Percentiles rank a stretch among this genome's conserved stretches.
phyloP scores from a whole-genome alignment of 2,797 vertebrate species.

The Danio choprae region DNA sequence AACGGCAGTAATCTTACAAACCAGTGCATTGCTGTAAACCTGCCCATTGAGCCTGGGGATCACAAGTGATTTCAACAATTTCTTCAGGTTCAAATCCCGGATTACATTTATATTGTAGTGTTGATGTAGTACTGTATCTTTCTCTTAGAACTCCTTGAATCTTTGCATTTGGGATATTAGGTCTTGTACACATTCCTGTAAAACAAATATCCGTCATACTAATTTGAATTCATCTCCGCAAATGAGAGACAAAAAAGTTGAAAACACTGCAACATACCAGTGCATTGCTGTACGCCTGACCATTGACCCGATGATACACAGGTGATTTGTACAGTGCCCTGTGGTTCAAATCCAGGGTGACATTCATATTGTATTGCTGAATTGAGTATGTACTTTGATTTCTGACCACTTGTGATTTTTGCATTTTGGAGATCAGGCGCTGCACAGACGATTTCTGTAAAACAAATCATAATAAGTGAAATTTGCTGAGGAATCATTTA shows the following conservation, averaged over 20 bases:
- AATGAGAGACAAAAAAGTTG: no score
- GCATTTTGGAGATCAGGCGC: conserved; percentile 11
- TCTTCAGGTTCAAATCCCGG: no score
- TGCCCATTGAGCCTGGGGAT: no score
- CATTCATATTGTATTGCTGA: neutral
- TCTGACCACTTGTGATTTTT: rapidly evolving
- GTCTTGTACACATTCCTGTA: neutral
- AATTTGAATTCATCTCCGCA: no score
- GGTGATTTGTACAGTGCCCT: neutral
- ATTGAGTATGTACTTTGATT: rapidly evolving
- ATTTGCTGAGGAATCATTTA: neutral
- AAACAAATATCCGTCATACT: neutral
- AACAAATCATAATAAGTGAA: neutral
- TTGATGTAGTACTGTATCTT: neutral
- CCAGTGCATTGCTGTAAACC: no score
- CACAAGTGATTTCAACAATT: no score
- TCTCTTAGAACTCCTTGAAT: rapidly evolving
- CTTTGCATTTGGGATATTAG: conserved; percentile 1
- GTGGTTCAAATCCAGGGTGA: neutral
- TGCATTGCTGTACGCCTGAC: neutral
- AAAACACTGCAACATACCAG: neutral
- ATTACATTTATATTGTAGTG: no score
- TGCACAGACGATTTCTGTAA: neutral
- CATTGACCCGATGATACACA: neutral
- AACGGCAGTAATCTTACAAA: no score